Evolutionary conservation across 2,888 invertebrate genomes (phyloP), one percentile per base, ranked within the genome.

Genomic region (Ethmia dodecea): DNA sequence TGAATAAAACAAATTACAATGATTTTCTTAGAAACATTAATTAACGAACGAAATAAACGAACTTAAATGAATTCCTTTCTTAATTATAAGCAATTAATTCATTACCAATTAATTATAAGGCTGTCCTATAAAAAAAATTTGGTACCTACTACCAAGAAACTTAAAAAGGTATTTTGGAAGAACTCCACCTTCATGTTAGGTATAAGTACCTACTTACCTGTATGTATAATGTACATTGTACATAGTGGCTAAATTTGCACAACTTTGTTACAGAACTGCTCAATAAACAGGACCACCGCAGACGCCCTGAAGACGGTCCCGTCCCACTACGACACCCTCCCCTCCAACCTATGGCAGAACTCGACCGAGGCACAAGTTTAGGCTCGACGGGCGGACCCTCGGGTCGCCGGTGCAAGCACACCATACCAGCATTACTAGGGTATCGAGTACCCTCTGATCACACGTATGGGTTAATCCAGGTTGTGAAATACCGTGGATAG

Each of bases 231-330:
- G n/a, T n/a, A n/a, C n/a, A n/a, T n/a, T n/a, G n/a, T n/a, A n/a
- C n/a, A n/a, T n/a, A n/a, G n/a, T n/a, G n/a, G n/a, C n/a, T n/a
- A n/a, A n/a, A n/a, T n/a, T n/a, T 22, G 22, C 8, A 22, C 8
- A 3, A 14, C 30, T 38, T 56, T 56, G 40, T 86, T 84, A 11
- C 79, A 90, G 83, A 93, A 94, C 68, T 94, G 94, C 67, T 91
- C 90, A 32, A 86, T 90, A 35, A 89, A 76, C 51, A 84, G 94
- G 25, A 90, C 89, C 5, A 73, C 90, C 2, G 90, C 90, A 14
- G 94, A 94, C 48, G 94, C 94, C 3, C 72, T 94, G 38, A 74
- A 90, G 37, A 94, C 94, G 0, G 91, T 94, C 13, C 94, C 94
- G 1, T 90, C 90, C 2, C 94, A 94, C 75, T 93, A 89, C 61